Base-by-base conservation (phyloP, 1,140 invertebrate species). In the Atopsyche davidsoni region DNA sequence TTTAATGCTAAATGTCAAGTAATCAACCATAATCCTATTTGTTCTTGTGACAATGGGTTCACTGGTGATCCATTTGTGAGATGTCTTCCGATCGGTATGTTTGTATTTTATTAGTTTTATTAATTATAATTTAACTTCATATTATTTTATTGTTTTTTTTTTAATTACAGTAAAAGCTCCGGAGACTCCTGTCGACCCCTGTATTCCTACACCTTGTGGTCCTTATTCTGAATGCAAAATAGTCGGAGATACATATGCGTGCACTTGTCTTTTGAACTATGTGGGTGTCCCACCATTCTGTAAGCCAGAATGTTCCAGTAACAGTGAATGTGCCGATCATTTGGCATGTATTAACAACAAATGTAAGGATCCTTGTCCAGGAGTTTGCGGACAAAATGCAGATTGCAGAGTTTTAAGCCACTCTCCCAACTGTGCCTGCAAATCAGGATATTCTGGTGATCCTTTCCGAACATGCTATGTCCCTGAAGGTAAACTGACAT, bases 151-250 rank as follows among this genome's bases (percentile, higher is more conserved):
- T 41, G 36, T 21, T 61, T 66, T 57, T 48, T 69, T 64, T 56
- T 21, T 28, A 58, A 28, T 61, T 70, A 59, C 73, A 64, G 28
- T 53, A 64, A 45, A 24, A 65, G 16, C 58, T 66, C 50, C 69
- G 68, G 57, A 62, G 42, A 42, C 63, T 50, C 57, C 64, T 18
- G 60, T 57, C 62, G 66, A 84, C 57, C 83, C 84, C 0, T 91
- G 88, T 60, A 67, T 76, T 31, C 85, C 85, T 1, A 81, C 82
- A 7, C 86, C 86, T 1, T 91, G 87, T 61, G 87, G 87, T 4
- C 74, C 81, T 0, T 86, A 89, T 60, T 80, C 83, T 23, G 66
- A 82, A 58, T 90, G 87, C 60, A 71, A 78, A 44, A 74, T 77
- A 14, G 74, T 72, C 4, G 72, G 75, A 19, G 75, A 73, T 10